These are phyloP conservation scores for Proterorhinus semilunaris DNA, from an alignment of 2,113 vertebrate genomes.

Conservation along the genomic window DNA sequence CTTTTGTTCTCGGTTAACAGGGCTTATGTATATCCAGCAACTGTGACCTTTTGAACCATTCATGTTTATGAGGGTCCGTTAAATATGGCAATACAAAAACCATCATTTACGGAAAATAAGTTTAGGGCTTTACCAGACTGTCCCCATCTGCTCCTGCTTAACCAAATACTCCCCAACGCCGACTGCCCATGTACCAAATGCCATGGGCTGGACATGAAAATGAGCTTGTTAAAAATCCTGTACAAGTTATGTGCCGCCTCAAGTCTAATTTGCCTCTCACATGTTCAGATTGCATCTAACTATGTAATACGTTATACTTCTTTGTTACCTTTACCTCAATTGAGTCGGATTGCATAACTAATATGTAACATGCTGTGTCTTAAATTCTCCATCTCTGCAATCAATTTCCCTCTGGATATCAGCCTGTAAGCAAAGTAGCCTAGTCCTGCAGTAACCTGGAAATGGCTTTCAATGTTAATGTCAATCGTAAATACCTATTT, in stretches of 20 bases:
- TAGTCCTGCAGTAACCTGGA: conserved; percentile 15
- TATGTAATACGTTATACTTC: too few relatives aligned
- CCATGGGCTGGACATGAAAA: conserved; percentile 40
- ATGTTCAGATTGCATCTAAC: conserved; percentile 48
- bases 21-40: conserved; percentile 9
- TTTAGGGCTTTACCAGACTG: conserved; percentile 31
- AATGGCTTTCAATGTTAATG: conserved; percentile 25
- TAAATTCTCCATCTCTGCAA: too few relatives aligned
- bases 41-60: conserved; percentile 28
- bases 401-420: too few relatives aligned
- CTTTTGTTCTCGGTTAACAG: conserved; percentile 12
- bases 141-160: conserved; percentile 69
- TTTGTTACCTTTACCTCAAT: too few relatives aligned
- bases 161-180: conserved; percentile 42
- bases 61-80: conserved; percentile 40
- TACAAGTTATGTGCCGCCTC: conserved; percentile 53
- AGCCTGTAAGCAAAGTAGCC: not conserved
- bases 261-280: conserved; percentile 45
- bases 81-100: conserved; percentile 42
- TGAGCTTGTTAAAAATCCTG: conserved; percentile 38
- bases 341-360: too few relatives aligned
- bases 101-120: conserved; percentile 51
- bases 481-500: conserved; percentile 24
- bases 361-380: too few relatives aligned
- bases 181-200: conserved; percentile 19